Evolutionary conservation across 2,888 invertebrate species (phyloP), one percentile per base, ranked within the genome.

Genomic region (Morinoia aosen): DNA sequence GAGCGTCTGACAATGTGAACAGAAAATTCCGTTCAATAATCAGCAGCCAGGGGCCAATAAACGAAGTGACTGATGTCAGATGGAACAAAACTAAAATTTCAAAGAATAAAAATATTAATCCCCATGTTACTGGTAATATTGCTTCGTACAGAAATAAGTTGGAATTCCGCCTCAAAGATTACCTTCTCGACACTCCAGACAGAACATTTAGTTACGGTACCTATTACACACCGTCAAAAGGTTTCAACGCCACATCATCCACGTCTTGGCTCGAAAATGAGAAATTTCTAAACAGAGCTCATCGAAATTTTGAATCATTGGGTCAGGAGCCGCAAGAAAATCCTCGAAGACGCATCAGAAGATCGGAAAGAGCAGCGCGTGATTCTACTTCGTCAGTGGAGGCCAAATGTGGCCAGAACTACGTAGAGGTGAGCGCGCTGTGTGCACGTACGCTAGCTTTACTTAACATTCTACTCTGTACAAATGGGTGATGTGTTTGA

Each of bases 51-150:
- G 76, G 19, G 3, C 76, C 76, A 76, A 33, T 40, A 14, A 90
- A 90, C 48, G 40, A 90, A 90, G 90, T 40, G 25, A 90, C 90
- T 5, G 90, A 90, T 40, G 90, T 90, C 19, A 90, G 90, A 90
- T 90, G 90, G 90, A 12, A 90, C 40, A 90, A 48, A 90, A 0
- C n/a, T 40, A 39, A 39, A 40, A 1, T 90, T 19, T 90, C 33
- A 0, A 40, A 40, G 76, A 76, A 33, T 33, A 7, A 76, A 19
- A 76, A 76, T 76, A 7, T 33, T 33, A 76, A 76, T 0, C 16
- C 7, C 33, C 16, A 3, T 76, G 76, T 76, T 76, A 33, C 76
- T 25, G 8, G 25, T 33, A 76, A 19, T 33, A 25, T 2, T 33
- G 16, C 76, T 76, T 33, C 7, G 7, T 1, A 33, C 25, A 76